These are phyloP conservation scores for Eonycteris spelaea DNA, from an alignment of 2,113 vertebrate genomes.

Conservation along the genomic window DNA sequence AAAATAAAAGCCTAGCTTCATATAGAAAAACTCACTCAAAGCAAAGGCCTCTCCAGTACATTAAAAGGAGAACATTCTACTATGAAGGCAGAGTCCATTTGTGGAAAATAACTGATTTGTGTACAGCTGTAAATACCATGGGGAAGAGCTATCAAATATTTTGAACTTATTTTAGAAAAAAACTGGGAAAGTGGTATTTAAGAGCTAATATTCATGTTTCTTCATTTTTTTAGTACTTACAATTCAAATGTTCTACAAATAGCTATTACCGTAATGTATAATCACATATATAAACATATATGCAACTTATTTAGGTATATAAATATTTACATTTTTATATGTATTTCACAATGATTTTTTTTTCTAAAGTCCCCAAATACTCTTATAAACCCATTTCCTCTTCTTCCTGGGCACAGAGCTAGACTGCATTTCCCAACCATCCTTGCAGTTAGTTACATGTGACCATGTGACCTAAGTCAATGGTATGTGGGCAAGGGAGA, in stretches of 20 bases:
- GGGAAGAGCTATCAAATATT: slow-evolving; percentile 4
- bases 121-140: neutral
- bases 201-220: neutral
- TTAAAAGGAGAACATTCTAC: neutral
- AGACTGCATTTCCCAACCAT: slow-evolving; percentile 1
- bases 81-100: neutral
- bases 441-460: neutral
- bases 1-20: slow-evolving; percentile 9
- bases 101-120: too few species aligned
- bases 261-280: neutral
- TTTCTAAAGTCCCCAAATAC: neutral
- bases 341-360: neutral
- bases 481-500: neutral
- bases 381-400: neutral
- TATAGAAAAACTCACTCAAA: neutral
- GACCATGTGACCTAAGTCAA: neutral
- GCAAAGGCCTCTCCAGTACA: neutral
- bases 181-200: neutral
- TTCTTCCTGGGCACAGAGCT: neutral
- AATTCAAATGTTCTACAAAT: neutral
- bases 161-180: slow-evolving; percentile 15
- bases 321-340: slow-evolving; percentile 4
- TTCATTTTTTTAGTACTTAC: slow-evolving; percentile 7
- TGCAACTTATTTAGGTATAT: neutral
- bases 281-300: neutral